phyloP scores from a whole-genome alignment of 2,888 invertebrate species.

The Pristionchus fissidentatus region DNA sequence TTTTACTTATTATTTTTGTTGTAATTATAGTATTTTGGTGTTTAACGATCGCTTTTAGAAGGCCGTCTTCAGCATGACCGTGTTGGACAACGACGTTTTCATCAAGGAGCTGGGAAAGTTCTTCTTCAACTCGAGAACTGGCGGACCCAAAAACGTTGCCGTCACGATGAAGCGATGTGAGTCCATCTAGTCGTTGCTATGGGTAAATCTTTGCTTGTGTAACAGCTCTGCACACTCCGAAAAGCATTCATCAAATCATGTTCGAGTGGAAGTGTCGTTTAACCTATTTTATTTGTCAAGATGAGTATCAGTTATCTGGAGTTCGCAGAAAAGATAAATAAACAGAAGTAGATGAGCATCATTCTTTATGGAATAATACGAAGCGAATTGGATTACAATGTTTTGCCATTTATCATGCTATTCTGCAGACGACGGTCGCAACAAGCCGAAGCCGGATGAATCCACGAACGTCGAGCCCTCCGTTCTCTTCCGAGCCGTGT shows the following conservation, averaged over 20 bases:
- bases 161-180: slow-evolving; percentile 95
- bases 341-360: no score
- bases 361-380: no score
- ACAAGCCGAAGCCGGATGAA: slow-evolving; percentile 75
- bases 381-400: no score
- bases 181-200: slow-evolving; percentile 71
- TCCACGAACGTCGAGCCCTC: slow-evolving; percentile 82
- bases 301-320: no score
- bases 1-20: neutral
- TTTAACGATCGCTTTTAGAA: neutral
- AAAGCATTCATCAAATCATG: no score
- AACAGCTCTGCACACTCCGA: neutral
- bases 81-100: slow-evolving; percentile 81
- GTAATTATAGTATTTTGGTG: neutral
- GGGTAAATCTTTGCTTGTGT: neutral
- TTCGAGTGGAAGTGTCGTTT: no score
- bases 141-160: slow-evolving; percentile 79
- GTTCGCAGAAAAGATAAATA: no score
- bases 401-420: neutral
- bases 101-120: slow-evolving; percentile 87
- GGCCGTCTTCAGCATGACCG: neutral
- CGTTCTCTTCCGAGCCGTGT: slow-evolving; percentile 88
- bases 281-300: no score
- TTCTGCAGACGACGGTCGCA: slow-evolving; percentile 77
- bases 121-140: slow-evolving; percentile 87